These are phyloP conservation scores for Sepioteuthis lessoniana DNA, from an alignment of 2,888 invertebrate genomes.

Conservation along the genomic window DNA sequence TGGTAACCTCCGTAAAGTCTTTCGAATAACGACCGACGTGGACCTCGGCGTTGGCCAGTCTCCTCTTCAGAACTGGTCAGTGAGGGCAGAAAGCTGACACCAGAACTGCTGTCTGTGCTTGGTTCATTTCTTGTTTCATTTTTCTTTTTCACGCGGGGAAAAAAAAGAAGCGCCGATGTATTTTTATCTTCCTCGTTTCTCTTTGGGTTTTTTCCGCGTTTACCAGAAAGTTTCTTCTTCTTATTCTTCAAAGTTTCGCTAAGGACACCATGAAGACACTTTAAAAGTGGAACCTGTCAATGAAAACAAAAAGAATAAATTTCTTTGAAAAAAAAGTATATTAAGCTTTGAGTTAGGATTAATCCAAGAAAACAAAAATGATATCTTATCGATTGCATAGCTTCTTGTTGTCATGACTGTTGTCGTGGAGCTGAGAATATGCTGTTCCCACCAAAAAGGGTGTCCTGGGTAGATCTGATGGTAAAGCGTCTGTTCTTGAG, in stretches of 20 bases:
- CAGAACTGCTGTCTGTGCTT: neutral
- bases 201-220: neutral
- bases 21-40: neutral
- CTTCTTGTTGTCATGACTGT: too few species aligned
- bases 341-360: too few species aligned
- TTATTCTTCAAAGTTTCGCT: neutral
- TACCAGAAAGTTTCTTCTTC: neutral
- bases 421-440: too few species aligned
- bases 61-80: neutral
- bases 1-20: neutral
- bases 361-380: too few species aligned
- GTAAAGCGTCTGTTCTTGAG: too few species aligned
- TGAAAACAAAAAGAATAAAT: neutral
- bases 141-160: neutral
- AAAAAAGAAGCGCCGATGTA: neutral
- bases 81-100: neutral
- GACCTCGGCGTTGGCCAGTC: neutral
- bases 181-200: neutral
- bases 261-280: neutral
- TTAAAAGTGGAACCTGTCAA: neutral
- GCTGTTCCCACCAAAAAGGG: too few species aligned
- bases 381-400: too few species aligned
- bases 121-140: neutral
- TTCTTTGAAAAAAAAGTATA: too few species aligned
- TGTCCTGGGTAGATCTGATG: too few species aligned